Base-by-base conservation (phyloP, 1,140 invertebrate species). In the Idris sp. region DNA sequence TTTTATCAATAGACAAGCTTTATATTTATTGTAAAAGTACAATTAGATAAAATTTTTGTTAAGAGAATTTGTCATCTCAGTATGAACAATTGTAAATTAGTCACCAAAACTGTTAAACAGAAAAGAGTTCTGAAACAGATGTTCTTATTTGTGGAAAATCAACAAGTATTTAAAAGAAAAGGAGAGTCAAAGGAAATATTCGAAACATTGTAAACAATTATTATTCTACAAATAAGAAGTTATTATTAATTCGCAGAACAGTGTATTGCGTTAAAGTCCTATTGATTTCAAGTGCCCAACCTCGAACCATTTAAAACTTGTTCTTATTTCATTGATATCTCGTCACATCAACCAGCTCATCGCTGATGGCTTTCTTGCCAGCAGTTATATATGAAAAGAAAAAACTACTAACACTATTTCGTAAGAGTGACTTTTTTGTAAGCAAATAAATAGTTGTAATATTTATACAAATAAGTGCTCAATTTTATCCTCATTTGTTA, bases 281-380 rank as follows among this genome's bases (percentile, higher is more conserved):
- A 31, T 43, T 30, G 48, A 65, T 74, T 69, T 69, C 56, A 69
- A 61, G 61, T 65, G 53, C 48, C 38, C 54, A 58, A 44, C 56
- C 46, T 73, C 69, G 53, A 59, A 64, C 64, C 53, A 72, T 53
- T 54, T 67, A 36, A 64, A 53, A 64, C 44, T 11, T 49, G 43
- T 67, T 48, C 69, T 71, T 59, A 67, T 69, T 67, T 38, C 35
- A 62, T 44, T 53, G 41, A 71, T 69, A 69, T 64, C 56, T 54
- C 59, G 61, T 62, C 58, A 64, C 31, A 59, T 22, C 38, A 61
- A 53, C 40, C 48, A 54, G 44, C 46, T 36, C 69, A 67, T 73
- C 67, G 56, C 6, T 43, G 64, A 72, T 59, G 31, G 43, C n/a
- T 68, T 62, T 61, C 49, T 58, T 36, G 58, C 30, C 59, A 56